Base-by-base conservation (phyloP, 1,140 invertebrate species). In the Capitella teleta region DNA sequence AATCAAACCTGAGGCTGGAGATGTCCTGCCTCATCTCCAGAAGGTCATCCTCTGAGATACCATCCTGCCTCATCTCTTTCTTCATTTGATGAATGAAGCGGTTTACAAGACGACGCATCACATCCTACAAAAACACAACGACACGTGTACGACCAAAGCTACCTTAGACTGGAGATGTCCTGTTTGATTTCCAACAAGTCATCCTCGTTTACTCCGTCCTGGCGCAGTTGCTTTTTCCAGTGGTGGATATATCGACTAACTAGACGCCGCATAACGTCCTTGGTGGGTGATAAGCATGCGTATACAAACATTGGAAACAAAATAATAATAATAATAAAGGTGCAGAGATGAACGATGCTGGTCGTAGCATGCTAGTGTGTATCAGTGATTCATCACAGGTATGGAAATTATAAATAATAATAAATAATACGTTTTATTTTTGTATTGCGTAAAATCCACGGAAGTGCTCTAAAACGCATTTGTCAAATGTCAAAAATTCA, bases 141-240 rank as follows among this genome's bases (percentile, higher is more conserved):
- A 44, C 25, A 16, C 42, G 6, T n/a, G 18, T 2, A 2, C n/a
- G n/a, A n/a, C n/a, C n/a, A 28, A 34, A 21, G 23, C 23, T 54
- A 77, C 75, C 77, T 70, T n/a, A 79, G 62, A 64, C 76, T 78
- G 14, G 76, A 77, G 1, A 79, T 79, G 56, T 79, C 77, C 54
- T 79, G 77, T 62, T 79, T 79, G 32, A 79, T 79, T 59, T 79
- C 77, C 19, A 77, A 59, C n/a, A 79, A 57, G 55, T 79, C 77
- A 50, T 79, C 77, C 57, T 79, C 77, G 57, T 77, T 79, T 2
- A 79, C 77, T 3, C 77, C 75, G 55, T 77, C 76, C 60, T 78
- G 74, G 32, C 78, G 64, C 54, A 74, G 63, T 47, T 76, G 67
- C 54, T 78, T 79, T 64, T 78, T 78, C 5, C 67, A 69, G 49